Evolutionary conservation across 2,888 invertebrate genomes (phyloP).

Genomic region (Parascotia fuliginaria): DNA sequence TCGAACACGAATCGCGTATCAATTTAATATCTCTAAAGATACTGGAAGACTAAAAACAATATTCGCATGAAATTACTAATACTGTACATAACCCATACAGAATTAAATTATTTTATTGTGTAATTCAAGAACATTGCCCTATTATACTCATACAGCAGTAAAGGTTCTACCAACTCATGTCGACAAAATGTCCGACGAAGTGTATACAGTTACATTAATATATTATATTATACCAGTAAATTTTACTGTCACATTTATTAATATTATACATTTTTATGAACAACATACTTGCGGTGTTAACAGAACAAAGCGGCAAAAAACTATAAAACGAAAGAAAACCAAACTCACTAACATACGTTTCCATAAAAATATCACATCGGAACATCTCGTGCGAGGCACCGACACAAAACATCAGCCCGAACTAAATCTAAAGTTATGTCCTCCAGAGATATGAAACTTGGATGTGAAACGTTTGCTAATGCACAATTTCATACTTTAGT

Average conservation of each 20-base stretch:
- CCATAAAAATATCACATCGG: constrained; percentile 75
- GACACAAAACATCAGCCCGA: constrained; percentile 71
- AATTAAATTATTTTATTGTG: too few relatives aligned
- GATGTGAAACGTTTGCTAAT: constrained; percentile 80
- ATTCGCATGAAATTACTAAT: too few relatives aligned
- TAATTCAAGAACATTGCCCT: too few relatives aligned
- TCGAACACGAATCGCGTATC: too few relatives aligned
- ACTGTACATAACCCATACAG: too few relatives aligned
- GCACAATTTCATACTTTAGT: constrained; percentile 80
- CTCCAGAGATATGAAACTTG: constrained; percentile 64
- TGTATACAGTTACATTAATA: background rate
- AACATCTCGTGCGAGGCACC: constrained; percentile 65
- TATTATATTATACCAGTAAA: constrained; percentile 7
- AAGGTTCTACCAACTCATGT: background rate
- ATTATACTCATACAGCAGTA: background rate
- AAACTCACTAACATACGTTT: constrained; percentile 66
- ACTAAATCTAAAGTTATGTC: constrained; percentile 77
- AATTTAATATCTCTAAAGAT: too few relatives aligned
- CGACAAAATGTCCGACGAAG: background rate
- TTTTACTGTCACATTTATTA: constrained; percentile 18
- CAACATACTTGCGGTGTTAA: constrained; percentile 41
- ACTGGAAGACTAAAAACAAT: too few relatives aligned
- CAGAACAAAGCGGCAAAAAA: constrained; percentile 70
- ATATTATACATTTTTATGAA: constrained; percentile 21
- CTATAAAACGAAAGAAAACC: constrained; percentile 64